Evolutionary conservation across 2,797 vertebrate genomes (phyloP), one percentile per base, ranked within the genome.

Genomic region (Neoniphon sammara): DNA sequence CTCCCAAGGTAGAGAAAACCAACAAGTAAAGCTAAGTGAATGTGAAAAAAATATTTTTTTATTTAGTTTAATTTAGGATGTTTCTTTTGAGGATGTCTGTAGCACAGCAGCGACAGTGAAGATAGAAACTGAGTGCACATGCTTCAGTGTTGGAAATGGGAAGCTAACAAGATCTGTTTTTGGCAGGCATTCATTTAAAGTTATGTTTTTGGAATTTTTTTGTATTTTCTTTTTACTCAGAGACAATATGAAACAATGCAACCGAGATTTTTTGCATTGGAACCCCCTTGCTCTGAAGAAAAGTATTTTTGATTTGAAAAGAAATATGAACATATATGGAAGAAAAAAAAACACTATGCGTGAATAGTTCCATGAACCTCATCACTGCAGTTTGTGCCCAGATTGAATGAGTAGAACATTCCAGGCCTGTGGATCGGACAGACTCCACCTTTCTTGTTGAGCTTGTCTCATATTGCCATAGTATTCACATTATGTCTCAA

Each of bases 11-110:
- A 82, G 91, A 91, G 75, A 90, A 90, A 91, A 89, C 89, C 86
- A 89, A 91, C 85, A 81, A 92, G 91, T 89, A 92, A 93, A 92
- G 90, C 90, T 92, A 93, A 87, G 88, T 94, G 93, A 95, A 95
- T 95, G 94, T 95, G 87, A 86, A 93, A 87, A 87, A 87, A 87
- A 77, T 89, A 88, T 92, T 91, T 93, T 92, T 93, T 91, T 90
- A 91, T 91, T 92, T 92, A 59, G 70, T 91, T 82, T 83, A 83
- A 85, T 87, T 89, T 87, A 80, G 86, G 89, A 90, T 82, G 53
- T 92, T 92, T 91, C 61, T 85, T 89, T 87, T 57, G 77, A 86
- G 67, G 88, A 85, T 83, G 88, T 90, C 80, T 84, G 85, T 85
- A 89, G 86, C 85, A 85, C 81, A 86, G 88, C 63, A 82, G 77